A percentile compares a stretch with the other conserved stretches of the same genome.
Conservation (phyloP, 2,113 vertebrate species). For the Bothrops jararaca region DNA sequence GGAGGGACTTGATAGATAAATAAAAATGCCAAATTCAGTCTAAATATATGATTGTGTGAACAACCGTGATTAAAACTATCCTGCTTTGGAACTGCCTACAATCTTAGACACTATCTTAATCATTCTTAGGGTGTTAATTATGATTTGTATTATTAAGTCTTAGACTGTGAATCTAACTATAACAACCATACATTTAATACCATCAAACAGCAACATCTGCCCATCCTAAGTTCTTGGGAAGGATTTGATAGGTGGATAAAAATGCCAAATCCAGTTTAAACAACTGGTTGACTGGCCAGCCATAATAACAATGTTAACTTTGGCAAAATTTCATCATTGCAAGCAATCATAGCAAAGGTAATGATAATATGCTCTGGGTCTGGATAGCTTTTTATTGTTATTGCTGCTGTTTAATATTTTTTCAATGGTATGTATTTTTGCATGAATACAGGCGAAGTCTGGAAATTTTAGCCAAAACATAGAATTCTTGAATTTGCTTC, state of each 20-base stretch:
- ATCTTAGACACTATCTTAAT: not conserved
- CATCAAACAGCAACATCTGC: not conserved
- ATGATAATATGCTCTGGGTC: not conserved
- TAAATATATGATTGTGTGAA: not conserved
- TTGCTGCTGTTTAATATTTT: not conserved
- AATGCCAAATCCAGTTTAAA: not conserved
- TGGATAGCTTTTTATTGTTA: not conserved
- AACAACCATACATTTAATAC: not conserved
- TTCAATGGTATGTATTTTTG: not conserved
- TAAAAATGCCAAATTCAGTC: not conserved
- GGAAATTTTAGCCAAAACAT: slow-evolving; percentile 82
- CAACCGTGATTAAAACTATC: not conserved
- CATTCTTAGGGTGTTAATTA: not conserved
- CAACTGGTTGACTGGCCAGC: not conserved
- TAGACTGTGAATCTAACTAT: not conserved
- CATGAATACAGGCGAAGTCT: slow-evolving; percentile 69
- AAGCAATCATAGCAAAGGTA: not conserved
- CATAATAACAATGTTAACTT: not conserved
- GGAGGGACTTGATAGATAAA: not conserved
- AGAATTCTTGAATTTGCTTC: slow-evolving; percentile 81
- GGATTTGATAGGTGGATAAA: not conserved
- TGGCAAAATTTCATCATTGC: not conserved
- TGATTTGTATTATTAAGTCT: not conserved
- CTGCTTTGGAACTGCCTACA: not conserved
- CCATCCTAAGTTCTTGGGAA: not conserved